Base-by-base conservation (phyloP, 2,797 vertebrate genomes). In the Parambassis ranga region DNA sequence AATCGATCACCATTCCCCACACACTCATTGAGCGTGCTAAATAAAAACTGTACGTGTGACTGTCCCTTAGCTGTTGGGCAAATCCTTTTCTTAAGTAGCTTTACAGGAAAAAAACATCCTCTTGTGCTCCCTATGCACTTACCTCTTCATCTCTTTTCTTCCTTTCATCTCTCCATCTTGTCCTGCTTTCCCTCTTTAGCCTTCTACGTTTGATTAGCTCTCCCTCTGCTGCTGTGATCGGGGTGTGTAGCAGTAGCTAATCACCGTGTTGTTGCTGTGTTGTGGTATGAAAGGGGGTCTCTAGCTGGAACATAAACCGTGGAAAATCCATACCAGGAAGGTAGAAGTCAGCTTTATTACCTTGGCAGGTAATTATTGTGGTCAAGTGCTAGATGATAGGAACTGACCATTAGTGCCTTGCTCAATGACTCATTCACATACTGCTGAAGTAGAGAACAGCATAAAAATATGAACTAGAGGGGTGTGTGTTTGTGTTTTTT, bases 1-100 rank as follows among this genome's bases (percentile, higher is more conserved):
- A 83, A 87, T 87, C 61, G 65, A 86, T 81, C 65, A 69, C 22
- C 8, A 0, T 53, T 71, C 77, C 75, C 59, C 48, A 14, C 31
- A 47, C 67, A 7, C 74, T 62, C 63, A 39, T 74, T 72, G 63
- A 69, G 38, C 6, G 18, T 10, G 51, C 57, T 70, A 60, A 82
- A 75, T 79, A 83, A 79, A 83, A 77, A 53, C 61, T 60, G 20
- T 27, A 24, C 52, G 65, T 62, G 71, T 70, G 35, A 52, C 46
- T 44, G 16, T 76, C 30, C 51, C 39, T 28, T 23, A 42, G 55
- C 77, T 43, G 62, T 75, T 57, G 49, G 67, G 57, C 44, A 67
- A 74, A 66, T 61, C 33, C 30, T 51, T 53, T 39, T 18, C 33
- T 20, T 31, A 64, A 79, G 81, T 60, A 56, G 62, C 56, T 69